These are phyloP conservation scores for Distichodus sexfasciatus DNA, from an alignment of 2,797 vertebrate species.

Conservation along the genomic window DNA sequence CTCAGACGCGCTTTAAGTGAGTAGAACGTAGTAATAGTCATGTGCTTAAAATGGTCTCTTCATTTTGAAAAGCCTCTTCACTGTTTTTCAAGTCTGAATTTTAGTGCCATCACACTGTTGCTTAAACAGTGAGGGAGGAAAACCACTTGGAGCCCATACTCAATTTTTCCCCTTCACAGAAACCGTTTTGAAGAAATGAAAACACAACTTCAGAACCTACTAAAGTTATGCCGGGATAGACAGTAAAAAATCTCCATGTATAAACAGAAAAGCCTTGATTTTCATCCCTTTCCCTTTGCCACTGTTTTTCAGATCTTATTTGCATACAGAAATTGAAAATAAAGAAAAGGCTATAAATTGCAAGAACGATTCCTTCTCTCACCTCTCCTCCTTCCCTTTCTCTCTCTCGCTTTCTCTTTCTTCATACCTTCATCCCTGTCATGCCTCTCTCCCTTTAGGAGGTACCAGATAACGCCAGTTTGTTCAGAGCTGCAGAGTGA, in stretches of 20 bases:
- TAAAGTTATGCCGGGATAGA: too few species aligned
- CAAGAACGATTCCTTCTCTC: background rate
- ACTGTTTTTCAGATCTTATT: too few species aligned
- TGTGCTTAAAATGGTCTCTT: background rate
- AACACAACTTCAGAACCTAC: too few species aligned
- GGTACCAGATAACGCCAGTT: conserved; percentile 76
- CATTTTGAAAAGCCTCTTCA: background rate
- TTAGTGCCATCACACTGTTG: background rate
- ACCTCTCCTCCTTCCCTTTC: too few species aligned
- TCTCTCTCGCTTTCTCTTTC: conserved; percentile 6
- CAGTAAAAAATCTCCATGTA: too few species aligned
- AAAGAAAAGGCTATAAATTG: background rate
- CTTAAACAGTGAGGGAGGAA: background rate
- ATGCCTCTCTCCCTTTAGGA: conserved; percentile 63
- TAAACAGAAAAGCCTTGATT: too few species aligned
- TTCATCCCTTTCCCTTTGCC: too few species aligned
- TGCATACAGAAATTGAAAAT: too few species aligned
- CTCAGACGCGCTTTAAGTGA: conserved; percentile 86
- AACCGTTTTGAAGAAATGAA: too few species aligned
- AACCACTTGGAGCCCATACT: background rate
- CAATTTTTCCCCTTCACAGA: too few species aligned
- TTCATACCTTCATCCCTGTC: conserved; percentile 7
- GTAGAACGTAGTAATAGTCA: conserved; percentile 37
- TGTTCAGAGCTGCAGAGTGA: conserved; percentile 87
- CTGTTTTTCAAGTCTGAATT: background rate